phyloP scores from a whole-genome alignment of 1,140 invertebrate species.

The Drosophila kepulauana region DNA sequence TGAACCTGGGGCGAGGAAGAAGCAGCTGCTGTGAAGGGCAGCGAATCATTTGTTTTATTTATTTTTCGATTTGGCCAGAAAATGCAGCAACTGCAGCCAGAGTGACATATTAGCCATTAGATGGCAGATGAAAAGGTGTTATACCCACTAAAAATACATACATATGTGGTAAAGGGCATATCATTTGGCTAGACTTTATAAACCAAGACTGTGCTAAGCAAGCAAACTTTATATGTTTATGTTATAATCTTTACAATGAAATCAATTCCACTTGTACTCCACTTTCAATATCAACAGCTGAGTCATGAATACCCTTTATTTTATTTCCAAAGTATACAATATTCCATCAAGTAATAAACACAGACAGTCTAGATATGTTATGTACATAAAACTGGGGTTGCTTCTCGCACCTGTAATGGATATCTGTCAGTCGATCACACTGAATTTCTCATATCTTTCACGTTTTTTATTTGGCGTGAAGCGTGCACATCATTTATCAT shows the following conservation, averaged over 20 bases:
- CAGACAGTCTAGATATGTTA: not conserved
- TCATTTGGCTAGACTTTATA: not conserved
- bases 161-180: not conserved
- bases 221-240: too few species aligned
- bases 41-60: constrained; percentile 79
- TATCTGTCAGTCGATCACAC: not conserved
- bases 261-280: too few species aligned
- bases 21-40: constrained; percentile 30
- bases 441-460: not conserved
- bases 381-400: not conserved
- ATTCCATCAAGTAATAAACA: not conserved
- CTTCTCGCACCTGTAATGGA: constrained; percentile 1
- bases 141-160: not conserved
- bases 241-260: too few species aligned
- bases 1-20: not conserved
- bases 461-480: not conserved
- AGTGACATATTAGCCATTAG: constrained; percentile 77
- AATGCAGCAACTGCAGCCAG: constrained; percentile 65
- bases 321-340: not conserved
- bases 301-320: too few species aligned
- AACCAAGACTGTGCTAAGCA: not conserved
- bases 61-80: constrained; percentile 75
- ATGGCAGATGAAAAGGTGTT: constrained; percentile 12
- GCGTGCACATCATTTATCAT: constrained; percentile 74
- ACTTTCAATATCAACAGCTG: too few species aligned